Evolutionary conservation across 2,888 invertebrate species (phyloP), one percentile per base, ranked within the genome.

Genomic region (Macaria liturata): DNA sequence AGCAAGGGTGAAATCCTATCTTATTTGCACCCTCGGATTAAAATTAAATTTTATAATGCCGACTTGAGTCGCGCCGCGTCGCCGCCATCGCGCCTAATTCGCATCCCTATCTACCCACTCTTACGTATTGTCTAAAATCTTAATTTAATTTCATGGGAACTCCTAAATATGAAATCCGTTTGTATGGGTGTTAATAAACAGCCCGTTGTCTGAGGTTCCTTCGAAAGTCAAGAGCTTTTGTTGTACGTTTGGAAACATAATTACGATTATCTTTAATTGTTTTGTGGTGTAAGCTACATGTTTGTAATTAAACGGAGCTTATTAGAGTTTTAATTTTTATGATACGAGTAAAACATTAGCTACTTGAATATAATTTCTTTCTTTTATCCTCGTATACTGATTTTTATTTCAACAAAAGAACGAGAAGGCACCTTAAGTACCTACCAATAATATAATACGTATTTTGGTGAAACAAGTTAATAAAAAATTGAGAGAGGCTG

Each of bases 41-140:
- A 87, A 88, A 87, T 90, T 90, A 85, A 86, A 88, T 89, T 88
- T 88, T 86, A 84, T 84, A 86, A 83, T 80, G 78, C 80, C 79
- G 83, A 80, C 78, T 78, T 74, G 78, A 80, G 83, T 82, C 81
- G 78, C 71, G 66, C 72, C 72, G 73, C 73, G 65, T 59, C 67
- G 68, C 71, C 70, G 71, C 75, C 51, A 45, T 54, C 50, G 40
- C 46, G 49, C 50, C 39, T 54, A 49, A 49, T 46, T 32, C 40
- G 20, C 46, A 52, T 48, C 34, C 34, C 44, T 51, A 50, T 74
- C 56, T 76, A 71, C 72, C 37, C 49, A 46, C 43, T 51, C 46
- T 59, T 76, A 75, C 74, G 76, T 80, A 82, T 86, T 86, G 85
- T 86, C 73, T 83, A 71, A 80, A 79, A 84, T 76, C 73, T 76